Base-by-base conservation (phyloP, 2,888 invertebrate species). In the Lycia hirtaria region DNA sequence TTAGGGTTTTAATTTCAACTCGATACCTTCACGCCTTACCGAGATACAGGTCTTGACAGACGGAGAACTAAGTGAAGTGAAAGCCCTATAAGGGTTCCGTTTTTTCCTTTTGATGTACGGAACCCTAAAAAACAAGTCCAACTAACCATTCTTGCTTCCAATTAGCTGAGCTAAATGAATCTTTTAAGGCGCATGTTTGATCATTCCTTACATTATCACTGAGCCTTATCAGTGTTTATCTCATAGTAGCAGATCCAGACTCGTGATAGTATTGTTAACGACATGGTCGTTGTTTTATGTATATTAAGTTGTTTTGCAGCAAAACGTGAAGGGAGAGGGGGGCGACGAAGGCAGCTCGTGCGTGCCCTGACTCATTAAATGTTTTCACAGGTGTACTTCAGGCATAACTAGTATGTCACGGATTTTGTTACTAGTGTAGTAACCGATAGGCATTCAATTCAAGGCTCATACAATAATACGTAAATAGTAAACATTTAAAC, bases 311-410 rank as follows among this genome's bases (percentile, higher is more conserved):
- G 65, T 62, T 62, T 60, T 65, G 58, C 38, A 7, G 33, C 45
- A 30, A 30, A 43, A 50, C 45, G 55, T 32, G n/a, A n/a, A n/a
- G n/a, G n/a, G n/a, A n/a, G n/a, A 30, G 15, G 52, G 33, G 47
- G 47, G 51, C 38, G 20, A 35, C 19, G 38, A 9, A 30, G 19
- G 30, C 44, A 30, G 43, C 24, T 20, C 24, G 61, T 64, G 60
- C 61, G 52, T 55, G 53, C 54, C 56, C 58, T 63, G 65, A 65
- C 56, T 65, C 65, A 64, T 63, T 52, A 57, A 54, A 56, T 66
- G 62, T 67, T 67, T 64, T 67, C 59, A 64, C 68, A 69, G 65
- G 65, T 69, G 69, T 62, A 56, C 50, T 60, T 61, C 45, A 65
- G 56, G 47, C 62, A 38, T 60, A 64, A 64, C 62, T 62, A 57